phyloP scores from a whole-genome alignment of 2,797 vertebrate genomes.

The Euphonia xanthogaster region DNA sequence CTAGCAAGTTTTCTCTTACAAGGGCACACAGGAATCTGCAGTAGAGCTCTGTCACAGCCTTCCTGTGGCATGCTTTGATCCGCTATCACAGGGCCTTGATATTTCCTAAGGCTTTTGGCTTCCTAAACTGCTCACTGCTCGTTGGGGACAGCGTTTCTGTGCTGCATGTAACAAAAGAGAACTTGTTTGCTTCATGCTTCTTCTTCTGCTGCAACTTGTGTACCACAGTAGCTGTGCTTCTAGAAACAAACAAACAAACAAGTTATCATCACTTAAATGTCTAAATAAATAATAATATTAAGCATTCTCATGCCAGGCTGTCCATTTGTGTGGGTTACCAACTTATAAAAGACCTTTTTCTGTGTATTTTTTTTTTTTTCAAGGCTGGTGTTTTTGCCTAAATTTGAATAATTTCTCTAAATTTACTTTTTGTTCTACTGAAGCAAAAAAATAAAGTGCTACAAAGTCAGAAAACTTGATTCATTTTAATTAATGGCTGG shows the following conservation, averaged over 20 bases:
- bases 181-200: not conserved
- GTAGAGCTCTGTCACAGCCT: not conserved
- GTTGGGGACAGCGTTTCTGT: not conserved
- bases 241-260: not conserved
- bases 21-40: not conserved
- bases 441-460: not conserved
- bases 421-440: not conserved
- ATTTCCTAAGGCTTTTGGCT: not conserved
- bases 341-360: not conserved
- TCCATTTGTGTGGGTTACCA: not conserved
- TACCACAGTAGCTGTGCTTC: not conserved
- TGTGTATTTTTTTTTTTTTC: not conserved
- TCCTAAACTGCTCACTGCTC: not conserved
- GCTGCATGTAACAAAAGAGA: not conserved
- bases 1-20: not conserved
- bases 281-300: not conserved
- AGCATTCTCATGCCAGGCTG: not conserved
- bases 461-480: not conserved
- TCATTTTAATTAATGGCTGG: not conserved
- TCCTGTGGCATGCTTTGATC: not conserved
- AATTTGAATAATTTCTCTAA: not conserved
- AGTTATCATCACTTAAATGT: not conserved
- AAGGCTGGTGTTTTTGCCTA: not conserved
- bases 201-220: not conserved
- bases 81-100: rapidly evolving